Conservation (phyloP, 1,140 invertebrate species). For the Frieseomelitta varia region DNA sequence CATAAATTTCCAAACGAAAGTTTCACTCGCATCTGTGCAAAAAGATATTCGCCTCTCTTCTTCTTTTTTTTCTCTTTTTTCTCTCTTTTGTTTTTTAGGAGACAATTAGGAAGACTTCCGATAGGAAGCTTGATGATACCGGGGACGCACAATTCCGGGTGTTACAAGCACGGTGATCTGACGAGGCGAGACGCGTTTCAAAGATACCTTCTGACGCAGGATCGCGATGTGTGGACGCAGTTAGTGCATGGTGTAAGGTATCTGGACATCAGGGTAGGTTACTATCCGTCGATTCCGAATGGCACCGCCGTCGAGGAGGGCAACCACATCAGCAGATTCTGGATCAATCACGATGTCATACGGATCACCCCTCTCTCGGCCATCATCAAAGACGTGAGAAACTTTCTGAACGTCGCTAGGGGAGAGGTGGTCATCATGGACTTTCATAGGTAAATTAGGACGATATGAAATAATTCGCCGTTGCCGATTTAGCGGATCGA, state of each 20-base stretch:
- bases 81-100: conserved; percentile 69
- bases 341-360: conserved; percentile 88
- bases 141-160: conserved; percentile 88
- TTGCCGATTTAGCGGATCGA: conserved; percentile 4
- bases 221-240: conserved; percentile 90
- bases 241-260: conserved; percentile 91
- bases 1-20: neutral
- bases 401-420: conserved; percentile 84
- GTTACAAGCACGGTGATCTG: conserved; percentile 81
- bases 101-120: conserved; percentile 81
- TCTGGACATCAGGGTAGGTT: conserved; percentile 89
- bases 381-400: conserved; percentile 84
- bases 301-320: conserved; percentile 63
- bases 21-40: neutral
- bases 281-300: conserved; percentile 76
- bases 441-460: conserved; percentile 81
- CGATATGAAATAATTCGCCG: neutral
- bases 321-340: conserved; percentile 83
- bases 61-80: too few species aligned
- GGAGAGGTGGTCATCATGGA: conserved; percentile 88
- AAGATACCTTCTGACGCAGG: conserved; percentile 86
- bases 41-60: neutral
- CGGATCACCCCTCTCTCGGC: conserved; percentile 85
- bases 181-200: conserved; percentile 77
- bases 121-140: conserved; percentile 85